Percentiles rank a stretch among this genome's conserved stretches.
These are phyloP conservation scores for Pseudotriccus pelzelni DNA, from an alignment of 2,797 vertebrate genomes.

Conservation along the genomic window DNA sequence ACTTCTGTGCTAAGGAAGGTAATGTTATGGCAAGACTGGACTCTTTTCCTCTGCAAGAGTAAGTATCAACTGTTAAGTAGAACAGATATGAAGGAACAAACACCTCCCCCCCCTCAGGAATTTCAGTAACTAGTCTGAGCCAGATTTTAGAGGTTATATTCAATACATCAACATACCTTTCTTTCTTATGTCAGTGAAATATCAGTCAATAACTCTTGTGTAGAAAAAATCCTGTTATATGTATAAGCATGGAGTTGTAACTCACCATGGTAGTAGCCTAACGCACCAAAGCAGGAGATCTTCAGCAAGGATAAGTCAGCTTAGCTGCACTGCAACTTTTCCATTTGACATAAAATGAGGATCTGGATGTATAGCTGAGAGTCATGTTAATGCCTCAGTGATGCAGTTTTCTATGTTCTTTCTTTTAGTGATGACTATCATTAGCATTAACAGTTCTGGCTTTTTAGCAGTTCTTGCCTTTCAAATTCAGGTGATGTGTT, in stretches of 20 bases:
- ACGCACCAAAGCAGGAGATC: background rate
- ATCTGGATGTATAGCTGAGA: background rate
- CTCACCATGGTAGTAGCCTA: background rate
- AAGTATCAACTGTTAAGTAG: background rate
- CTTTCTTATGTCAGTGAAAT: conserved; percentile 6
- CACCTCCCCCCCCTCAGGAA: background rate
- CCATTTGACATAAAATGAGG: background rate
- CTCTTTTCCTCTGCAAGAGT: background rate
- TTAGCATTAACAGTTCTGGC: background rate
- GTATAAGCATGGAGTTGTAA: background rate
- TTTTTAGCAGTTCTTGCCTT: background rate
- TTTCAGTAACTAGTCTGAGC: background rate
- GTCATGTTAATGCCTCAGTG: background rate
- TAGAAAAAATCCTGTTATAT: conserved; percentile 4
- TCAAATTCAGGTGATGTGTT: background rate
- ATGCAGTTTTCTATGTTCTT: background rate
- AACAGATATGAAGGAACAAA: background rate
- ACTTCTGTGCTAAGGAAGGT: background rate
- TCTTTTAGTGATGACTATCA: background rate
- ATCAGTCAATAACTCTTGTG: background rate
- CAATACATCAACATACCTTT: background rate
- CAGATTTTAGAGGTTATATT: background rate
- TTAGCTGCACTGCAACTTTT: background rate
- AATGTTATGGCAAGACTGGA: background rate
- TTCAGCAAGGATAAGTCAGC: background rate